Conservation (phyloP, 2,113 vertebrate genomes). For the Willisornis vidua region DNA sequence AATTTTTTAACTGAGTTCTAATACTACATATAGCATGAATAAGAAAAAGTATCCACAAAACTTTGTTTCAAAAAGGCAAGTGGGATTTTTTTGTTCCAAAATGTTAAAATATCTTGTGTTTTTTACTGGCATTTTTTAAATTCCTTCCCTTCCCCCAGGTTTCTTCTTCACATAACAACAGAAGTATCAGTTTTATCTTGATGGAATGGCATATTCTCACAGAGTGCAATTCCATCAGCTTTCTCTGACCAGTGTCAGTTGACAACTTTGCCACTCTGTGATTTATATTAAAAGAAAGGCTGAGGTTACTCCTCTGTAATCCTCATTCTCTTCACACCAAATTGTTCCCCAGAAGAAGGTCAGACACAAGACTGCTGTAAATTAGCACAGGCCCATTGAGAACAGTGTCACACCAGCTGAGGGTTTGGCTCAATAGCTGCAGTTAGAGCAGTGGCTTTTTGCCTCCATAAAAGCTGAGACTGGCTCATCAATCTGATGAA, state of each 20-base stretch:
- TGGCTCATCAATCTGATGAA: background rate
- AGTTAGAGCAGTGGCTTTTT: background rate
- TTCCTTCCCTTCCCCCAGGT: constrained; percentile 10
- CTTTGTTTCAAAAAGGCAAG: background rate
- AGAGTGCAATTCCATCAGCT: background rate
- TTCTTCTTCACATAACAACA: constrained; percentile 5
- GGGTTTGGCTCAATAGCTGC: background rate
- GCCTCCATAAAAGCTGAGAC: background rate
- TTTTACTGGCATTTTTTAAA: constrained; percentile 17
- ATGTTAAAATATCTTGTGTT: background rate
- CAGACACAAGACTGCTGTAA: constrained; percentile 17
- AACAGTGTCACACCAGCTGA: constrained; percentile 3
- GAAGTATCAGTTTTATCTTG: background rate
- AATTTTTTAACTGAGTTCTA: background rate
- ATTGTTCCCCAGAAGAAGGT: constrained; percentile 15
- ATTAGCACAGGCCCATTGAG: constrained; percentile 15
- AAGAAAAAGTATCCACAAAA: background rate
- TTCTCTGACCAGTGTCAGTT: background rate
- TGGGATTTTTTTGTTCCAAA: background rate
- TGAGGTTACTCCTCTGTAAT: constrained; percentile 5
- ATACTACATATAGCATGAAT: background rate
- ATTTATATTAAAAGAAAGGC: constrained; percentile 32
- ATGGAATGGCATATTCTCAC: background rate
- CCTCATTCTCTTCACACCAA: constrained; percentile 18
- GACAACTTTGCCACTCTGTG: background rate